Base-by-base conservation (phyloP, 2,113 vertebrate genomes). In the Hemiprocne comata region DNA sequence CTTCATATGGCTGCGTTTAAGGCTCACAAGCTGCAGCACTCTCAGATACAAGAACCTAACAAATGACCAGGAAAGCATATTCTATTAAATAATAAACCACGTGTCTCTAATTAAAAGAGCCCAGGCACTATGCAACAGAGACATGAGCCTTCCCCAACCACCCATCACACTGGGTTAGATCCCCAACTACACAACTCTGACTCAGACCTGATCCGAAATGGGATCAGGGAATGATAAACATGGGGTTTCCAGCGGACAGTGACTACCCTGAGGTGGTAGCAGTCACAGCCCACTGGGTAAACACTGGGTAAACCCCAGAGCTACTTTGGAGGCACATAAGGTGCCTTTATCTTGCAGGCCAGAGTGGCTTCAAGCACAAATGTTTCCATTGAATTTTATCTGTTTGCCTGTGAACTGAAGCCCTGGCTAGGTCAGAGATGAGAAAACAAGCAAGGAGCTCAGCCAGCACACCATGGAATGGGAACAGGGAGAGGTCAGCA, bases 31-130 rank as follows among this genome's bases (percentile, higher is more conserved):
- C 88, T 87, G 77, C 93, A 82, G 80, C 31, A 2, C 65, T 90
- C 65, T 81, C 50, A 28, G 83, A 87, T 26, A 34, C 66, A 74
- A 69, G 40, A 53, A 53, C 76, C 76, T 90, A 75, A 89, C 76
- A 93, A 93, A 71, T 1, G 13, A 64, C 29, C 2, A 0, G 40
- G 28, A 72, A 65, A 65, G 36, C 51, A 66, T 85, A 84, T 94
- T 93, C 44, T 94, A 86, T 48, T 64, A 36, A 84, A 86, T 86
- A 95, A 84, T 72, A 76, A 91, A 86, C 72, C 67, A 46, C 11
- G 38, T 48, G 65, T 81, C 69, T 67, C 84, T 85, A 81, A 95
- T 94, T 84, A 86, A 92, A 89, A 67, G 66, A 67, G 33, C 69
- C 64, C 2, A 2, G n/a, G 64, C 67, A 58, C 38, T 40, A 83